Evolutionary conservation across 2,888 invertebrate genomes (phyloP).

Genomic region (Lysandra bellargus): DNA sequence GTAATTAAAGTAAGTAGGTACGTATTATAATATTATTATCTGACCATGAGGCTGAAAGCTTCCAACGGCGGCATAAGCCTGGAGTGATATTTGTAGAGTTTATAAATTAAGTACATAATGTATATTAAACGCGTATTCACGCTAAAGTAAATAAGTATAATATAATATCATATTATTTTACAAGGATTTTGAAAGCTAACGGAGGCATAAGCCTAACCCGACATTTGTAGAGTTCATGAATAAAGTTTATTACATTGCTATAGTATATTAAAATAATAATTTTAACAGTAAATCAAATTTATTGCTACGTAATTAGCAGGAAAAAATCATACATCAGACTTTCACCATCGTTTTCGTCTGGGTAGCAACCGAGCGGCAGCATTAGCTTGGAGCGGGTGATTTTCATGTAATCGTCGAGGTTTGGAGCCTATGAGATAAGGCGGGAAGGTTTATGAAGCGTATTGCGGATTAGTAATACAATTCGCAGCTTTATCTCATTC

Average conservation of each 20-base stretch:
- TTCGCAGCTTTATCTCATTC: neutral
- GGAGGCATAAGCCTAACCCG: neutral
- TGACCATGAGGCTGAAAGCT: neutral
- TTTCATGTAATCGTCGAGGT: constrained; percentile 5
- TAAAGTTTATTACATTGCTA: neutral
- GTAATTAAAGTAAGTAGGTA: neutral
- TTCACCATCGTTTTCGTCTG: neutral
- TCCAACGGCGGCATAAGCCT: constrained; percentile 5
- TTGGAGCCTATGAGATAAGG: constrained; percentile 21
- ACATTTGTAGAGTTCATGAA: neutral
- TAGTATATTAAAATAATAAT: neutral
- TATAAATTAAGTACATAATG: neutral
- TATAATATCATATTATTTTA: neutral
- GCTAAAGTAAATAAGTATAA: neutral
- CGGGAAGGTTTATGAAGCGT: constrained; percentile 17
- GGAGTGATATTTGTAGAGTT: neutral
- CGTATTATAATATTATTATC: neutral
- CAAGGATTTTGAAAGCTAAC: neutral
- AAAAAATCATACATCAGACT: neutral
- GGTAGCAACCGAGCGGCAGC: constrained; percentile 27
- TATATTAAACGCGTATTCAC: no score
- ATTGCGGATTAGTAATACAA: constrained; percentile 18
- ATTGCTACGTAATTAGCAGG: neutral
- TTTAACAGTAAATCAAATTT: neutral
- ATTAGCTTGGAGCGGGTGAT: constrained; percentile 35